Percentiles rank a stretch among this genome's conserved stretches.
Conservation (phyloP, 2,113 vertebrate species). For the Eulacestoma nigropectus region DNA sequence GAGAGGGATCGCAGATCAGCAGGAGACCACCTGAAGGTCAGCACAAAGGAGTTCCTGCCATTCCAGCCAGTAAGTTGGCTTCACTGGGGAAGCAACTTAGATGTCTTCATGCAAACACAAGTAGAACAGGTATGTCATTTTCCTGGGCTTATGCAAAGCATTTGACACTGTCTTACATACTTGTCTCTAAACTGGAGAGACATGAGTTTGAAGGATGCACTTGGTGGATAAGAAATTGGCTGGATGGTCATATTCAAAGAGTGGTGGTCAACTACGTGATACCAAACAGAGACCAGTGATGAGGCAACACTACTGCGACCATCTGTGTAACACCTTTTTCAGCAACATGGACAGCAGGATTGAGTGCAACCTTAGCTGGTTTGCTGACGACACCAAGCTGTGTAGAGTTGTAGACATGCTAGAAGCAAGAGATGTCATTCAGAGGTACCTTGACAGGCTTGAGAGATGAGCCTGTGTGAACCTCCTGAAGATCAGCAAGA, state of each 20-base stretch:
- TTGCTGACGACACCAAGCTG: neutral
- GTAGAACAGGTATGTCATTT: neutral
- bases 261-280: accelerated
- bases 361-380: neutral
- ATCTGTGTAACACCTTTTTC: neutral
- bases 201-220: neutral
- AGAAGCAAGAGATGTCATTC: neutral
- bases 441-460: neutral
- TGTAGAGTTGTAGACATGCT: neutral
- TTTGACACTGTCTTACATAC: neutral
- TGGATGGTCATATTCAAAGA: neutral
- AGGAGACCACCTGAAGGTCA: neutral
- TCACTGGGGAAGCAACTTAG: neutral
- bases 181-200: neutral
- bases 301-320: neutral
- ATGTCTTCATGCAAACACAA: neutral
- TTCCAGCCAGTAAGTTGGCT: neutral
- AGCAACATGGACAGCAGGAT: neutral
- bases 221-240: neutral
- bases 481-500: neutral
- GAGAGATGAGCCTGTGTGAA: neutral
- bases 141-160: neutral
- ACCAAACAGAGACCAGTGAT: neutral
- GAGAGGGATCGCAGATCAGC: neutral
- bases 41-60: neutral